Percentiles rank a stretch among this genome's conserved stretches.
Conservation (phyloP, 1,140 invertebrate genomes). For the silkworm (Bombyx mori) region DNA sequence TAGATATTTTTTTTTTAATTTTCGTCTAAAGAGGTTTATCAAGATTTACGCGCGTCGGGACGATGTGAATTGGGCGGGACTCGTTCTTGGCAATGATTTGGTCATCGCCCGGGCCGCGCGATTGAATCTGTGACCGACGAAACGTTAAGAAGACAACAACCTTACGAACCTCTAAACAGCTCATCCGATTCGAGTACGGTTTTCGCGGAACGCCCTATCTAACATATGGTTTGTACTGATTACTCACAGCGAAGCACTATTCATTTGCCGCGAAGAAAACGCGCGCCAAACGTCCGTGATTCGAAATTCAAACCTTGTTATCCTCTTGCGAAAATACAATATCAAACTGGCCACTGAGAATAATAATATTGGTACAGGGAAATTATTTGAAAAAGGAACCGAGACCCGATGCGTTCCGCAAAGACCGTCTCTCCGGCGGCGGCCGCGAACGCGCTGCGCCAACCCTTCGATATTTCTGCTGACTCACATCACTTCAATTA, state of each 20-base stretch:
- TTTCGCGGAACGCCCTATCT: slow-evolving; percentile 17
- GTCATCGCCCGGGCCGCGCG: slow-evolving; percentile 45
- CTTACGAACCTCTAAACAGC: slow-evolving; percentile 17
- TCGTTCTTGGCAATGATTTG: slow-evolving; percentile 57
- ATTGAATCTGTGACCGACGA: slow-evolving; percentile 12
- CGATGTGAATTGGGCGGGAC: slow-evolving; percentile 26
- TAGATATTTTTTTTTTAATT: slow-evolving; percentile 14
- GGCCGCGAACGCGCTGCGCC: slow-evolving; percentile 20
- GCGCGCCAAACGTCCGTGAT: slow-evolving; percentile 45
- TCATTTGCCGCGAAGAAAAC: slow-evolving; percentile 31
- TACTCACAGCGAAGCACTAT: slow-evolving; percentile 27
- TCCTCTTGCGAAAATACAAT: slow-evolving; percentile 28
- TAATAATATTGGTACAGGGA: slow-evolving; percentile 8
- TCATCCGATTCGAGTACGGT: slow-evolving; percentile 1
- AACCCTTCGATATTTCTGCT: slow-evolving; percentile 40
- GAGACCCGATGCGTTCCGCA: slow-evolving; percentile 1
- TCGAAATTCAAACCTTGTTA: slow-evolving; percentile 63
- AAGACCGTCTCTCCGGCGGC: slow-evolving; percentile 14
- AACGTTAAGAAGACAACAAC: slow-evolving; percentile 15
- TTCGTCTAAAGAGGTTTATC: slow-evolving; percentile 25
- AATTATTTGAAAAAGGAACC: slow-evolving; percentile 22
- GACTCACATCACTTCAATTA: slow-evolving; percentile 57
- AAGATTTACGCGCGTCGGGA: slow-evolving; percentile 32
- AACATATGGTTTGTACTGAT: slow-evolving; percentile 34
- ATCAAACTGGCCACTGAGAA: neutral